phyloP scores from a whole-genome alignment of 2,113 vertebrate species.

The Hydrolagus affinis region DNA sequence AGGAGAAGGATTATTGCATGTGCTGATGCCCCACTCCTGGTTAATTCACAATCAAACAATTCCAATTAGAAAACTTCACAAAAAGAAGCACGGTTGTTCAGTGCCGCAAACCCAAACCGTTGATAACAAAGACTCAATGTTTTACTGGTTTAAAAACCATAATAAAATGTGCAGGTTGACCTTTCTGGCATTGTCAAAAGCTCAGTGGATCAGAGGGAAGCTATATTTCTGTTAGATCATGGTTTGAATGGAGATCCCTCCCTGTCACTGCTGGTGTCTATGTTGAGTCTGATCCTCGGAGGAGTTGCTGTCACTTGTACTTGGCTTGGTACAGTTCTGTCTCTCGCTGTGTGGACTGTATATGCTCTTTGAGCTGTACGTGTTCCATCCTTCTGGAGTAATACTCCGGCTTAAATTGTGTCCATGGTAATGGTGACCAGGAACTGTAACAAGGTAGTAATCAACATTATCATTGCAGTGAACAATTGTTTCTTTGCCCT shows the following conservation, averaged over 20 bases:
- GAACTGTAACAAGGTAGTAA: constrained; percentile 41
- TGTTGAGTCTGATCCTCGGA: constrained; percentile 34
- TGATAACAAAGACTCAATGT: neutral
- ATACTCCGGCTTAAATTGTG: constrained; percentile 40
- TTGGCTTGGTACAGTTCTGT: constrained; percentile 26
- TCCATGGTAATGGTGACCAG: constrained; percentile 41
- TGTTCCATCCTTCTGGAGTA: constrained; percentile 40
- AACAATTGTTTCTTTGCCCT: too few species aligned
- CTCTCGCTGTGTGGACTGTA: constrained; percentile 32
- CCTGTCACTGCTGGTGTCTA: constrained; percentile 33
- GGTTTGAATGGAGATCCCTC: neutral
- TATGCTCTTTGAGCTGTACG: constrained; percentile 27
- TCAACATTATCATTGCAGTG: too few species aligned
- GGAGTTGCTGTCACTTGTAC: constrained; percentile 37
- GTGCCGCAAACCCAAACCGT: neutral
- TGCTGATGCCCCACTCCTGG: too few species aligned
- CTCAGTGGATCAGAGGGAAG: neutral
- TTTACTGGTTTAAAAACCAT: neutral
- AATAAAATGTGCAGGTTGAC: neutral
- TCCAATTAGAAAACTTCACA: too few species aligned
- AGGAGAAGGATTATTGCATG: too few species aligned
- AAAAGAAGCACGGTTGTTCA: neutral
- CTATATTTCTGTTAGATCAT: neutral
- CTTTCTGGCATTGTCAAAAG: neutral
- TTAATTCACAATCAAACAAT: too few species aligned